Evolutionary conservation across 2,888 invertebrate species (phyloP).

Genomic region (Kuschelorhynchus macadamiae): DNA sequence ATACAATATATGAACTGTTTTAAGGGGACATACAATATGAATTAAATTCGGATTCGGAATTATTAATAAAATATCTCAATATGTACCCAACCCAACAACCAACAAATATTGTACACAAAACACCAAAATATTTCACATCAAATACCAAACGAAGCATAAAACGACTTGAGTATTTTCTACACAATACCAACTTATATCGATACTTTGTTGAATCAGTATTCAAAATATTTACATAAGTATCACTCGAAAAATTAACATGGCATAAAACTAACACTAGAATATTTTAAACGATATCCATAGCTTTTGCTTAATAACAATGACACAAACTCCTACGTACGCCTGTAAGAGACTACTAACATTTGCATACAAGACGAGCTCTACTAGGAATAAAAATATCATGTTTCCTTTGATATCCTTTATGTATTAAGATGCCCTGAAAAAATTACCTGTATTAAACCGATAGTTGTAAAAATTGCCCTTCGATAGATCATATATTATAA

Average conservation of each 20-base stretch:
- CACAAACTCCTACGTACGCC: constrained; percentile 1
- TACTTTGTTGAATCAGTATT: background rate
- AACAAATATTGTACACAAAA: too few relatives aligned
- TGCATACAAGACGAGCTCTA: background rate
- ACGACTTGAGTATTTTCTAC: background rate
- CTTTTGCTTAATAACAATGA: background rate
- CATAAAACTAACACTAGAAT: constrained; percentile 25
- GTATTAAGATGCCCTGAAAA: background rate
- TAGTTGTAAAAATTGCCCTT: constrained; percentile 22
- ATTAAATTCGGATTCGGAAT: too few relatives aligned
- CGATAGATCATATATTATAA: constrained; percentile 23
- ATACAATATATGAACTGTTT: too few relatives aligned
- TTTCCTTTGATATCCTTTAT: background rate
- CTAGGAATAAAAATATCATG: background rate
- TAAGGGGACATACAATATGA: too few relatives aligned
- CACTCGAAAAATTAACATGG: constrained; percentile 28
- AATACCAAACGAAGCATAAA: too few relatives aligned
- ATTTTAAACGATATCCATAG: background rate
- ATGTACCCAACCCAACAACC: too few relatives aligned
- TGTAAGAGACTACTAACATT: background rate
- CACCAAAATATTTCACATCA: too few relatives aligned
- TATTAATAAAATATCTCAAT: too few relatives aligned
- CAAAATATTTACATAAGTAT: constrained; percentile 27
- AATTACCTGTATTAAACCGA: constrained; percentile 38
- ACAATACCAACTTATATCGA: background rate